A percentile compares a stretch with the other conserved stretches of the same genome.
Evolutionary conservation across 1,140 invertebrate genomes (phyloP).

Genomic region (Drosophila sp.): DNA sequence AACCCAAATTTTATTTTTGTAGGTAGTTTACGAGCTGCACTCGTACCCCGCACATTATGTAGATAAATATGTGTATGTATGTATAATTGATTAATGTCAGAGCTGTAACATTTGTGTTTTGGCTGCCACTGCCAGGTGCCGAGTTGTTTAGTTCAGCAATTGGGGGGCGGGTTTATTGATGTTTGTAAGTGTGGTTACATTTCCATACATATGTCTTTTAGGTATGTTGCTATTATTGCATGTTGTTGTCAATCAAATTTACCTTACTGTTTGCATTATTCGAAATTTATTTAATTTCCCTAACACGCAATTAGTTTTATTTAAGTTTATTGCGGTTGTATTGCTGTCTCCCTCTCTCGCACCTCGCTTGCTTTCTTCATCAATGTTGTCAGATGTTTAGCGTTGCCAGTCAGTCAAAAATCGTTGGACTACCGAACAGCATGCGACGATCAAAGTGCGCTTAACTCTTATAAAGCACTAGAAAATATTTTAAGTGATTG

Average conservation of each 20-base stretch:
- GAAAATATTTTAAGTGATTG: neutral
- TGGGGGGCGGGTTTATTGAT: conserved; percentile 26
- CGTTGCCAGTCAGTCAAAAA: conserved; percentile 59
- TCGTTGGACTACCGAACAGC: conserved; percentile 19
- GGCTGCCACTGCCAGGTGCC: conserved; percentile 47
- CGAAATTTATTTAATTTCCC: conserved; percentile 82
- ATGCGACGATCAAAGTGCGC: conserved; percentile 41
- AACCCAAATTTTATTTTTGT: conserved; percentile 49
- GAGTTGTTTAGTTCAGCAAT: conserved; percentile 78
- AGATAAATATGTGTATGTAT: conserved; percentile 25
- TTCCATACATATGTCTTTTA: conserved; percentile 13
- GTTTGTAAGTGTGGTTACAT: conserved; percentile 5
- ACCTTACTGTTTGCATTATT: conserved; percentile 79
- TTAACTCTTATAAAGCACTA: conserved; percentile 8
- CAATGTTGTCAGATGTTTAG: conserved; percentile 71
- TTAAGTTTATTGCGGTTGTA: conserved; percentile 83
- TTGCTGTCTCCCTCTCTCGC: conserved; percentile 47
- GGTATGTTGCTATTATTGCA: conserved; percentile 56
- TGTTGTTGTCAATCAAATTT: conserved; percentile 83
- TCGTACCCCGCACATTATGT: conserved; percentile 14
- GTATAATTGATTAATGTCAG: conserved; percentile 72
- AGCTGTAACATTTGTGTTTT: conserved; percentile 66
- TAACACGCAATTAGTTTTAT: conserved; percentile 84
- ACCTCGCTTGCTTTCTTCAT: conserved; percentile 21
- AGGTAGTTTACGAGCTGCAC: conserved; percentile 31